phyloP scores from a whole-genome alignment of 2,113 vertebrate species.

The Callorhinus ursinus region DNA sequence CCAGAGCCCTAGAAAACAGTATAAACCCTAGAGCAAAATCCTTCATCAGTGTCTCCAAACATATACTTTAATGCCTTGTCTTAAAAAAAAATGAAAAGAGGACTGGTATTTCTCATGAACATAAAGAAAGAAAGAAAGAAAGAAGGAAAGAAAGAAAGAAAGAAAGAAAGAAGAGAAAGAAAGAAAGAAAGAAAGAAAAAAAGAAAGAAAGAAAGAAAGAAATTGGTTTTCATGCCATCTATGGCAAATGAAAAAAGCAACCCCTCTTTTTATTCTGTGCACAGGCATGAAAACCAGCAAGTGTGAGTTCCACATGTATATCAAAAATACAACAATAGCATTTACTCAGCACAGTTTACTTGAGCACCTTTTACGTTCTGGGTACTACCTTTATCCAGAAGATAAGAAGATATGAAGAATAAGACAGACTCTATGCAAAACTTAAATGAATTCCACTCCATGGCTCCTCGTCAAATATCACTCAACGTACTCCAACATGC shows the following conservation, averaged over 20 bases:
- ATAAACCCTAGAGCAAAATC: neutral
- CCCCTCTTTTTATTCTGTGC: neutral
- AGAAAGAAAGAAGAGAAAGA: too few relatives aligned
- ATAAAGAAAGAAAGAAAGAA: too few relatives aligned
- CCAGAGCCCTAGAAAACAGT: neutral
- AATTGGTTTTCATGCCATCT: neutral
- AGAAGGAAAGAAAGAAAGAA: neutral
- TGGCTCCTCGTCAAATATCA: neutral
- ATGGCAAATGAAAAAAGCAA: neutral
- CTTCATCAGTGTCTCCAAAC: neutral
- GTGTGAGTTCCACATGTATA: neutral
- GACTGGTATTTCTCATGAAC: conserved; percentile 24
- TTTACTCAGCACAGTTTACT: neutral
- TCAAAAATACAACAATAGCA: neutral
- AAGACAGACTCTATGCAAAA: neutral
- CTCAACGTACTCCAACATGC: neutral
- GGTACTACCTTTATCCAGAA: neutral
- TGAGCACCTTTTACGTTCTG: neutral
- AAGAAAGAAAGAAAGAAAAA: too few relatives aligned
- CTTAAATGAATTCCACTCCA: neutral
- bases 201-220: neutral
- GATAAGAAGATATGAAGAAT: neutral
- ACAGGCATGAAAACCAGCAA: neutral
- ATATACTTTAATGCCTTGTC: neutral
- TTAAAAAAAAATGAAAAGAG: neutral